Base-by-base conservation (phyloP, 2,113 vertebrate genomes). In the Protobothrops mucrosquamatus region DNA sequence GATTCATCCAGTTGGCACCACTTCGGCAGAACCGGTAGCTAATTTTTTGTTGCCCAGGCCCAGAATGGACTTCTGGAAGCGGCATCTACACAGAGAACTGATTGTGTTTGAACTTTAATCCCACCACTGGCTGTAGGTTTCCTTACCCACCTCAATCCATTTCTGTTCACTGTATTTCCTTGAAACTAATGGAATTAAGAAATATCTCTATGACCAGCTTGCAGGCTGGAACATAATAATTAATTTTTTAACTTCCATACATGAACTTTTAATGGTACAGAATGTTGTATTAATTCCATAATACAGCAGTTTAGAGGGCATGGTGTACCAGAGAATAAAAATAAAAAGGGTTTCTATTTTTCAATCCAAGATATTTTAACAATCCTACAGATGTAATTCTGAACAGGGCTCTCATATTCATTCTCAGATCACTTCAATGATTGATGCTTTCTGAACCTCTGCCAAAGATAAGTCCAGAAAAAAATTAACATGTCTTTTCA, bases 401-500 rank as follows among this genome's bases (percentile, higher is more conserved):
- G 91, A 85, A 2, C 2, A 88, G 46, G 39, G 20, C 93, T 90
- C 57, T 69, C 93, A 48, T 1, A 85, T 89, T 92, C 22, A 89
- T 18, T 88, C 91, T 43, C 10, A 20, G 14, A 94, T 92, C 39
- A 92, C 54, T 94, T 95, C 34, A 93, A 91, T 92, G 10, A 95
- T 51, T 93, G 1, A 88, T 90, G 93, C 93, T 0, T 0, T 94
- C 89, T 92, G 88, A 92, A 93, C 89, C 54, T 52, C 69, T 92
- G 69, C 87, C 92, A 81, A 81, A 29, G 39, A 85, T 89, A 91
- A 92, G 89, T 89, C 20, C 85, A 22, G 91, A 7, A 91, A 18
- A 87, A 56, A 56, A 6, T 59, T 89, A 95, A 87, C 39, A 9
- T 51, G 4, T 74, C 12, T 92, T 6, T 81, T 15, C 6, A n/a